Evolutionary conservation across 2,797 vertebrate species (phyloP).

Genomic region (Rousettus madagascariensis): DNA sequence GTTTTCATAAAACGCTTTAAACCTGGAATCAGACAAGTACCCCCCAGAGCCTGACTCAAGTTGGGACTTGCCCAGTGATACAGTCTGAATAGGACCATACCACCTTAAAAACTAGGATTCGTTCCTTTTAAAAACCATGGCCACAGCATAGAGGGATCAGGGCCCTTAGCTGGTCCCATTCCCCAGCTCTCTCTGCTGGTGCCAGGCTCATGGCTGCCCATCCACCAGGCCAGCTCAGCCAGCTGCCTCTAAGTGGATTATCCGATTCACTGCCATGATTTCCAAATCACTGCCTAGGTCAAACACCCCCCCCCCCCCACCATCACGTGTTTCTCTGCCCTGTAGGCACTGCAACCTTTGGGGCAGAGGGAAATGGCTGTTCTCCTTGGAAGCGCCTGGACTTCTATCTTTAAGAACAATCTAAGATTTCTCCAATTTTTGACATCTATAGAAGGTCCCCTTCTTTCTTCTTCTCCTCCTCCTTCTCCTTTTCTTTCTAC

Average conservation of each 20-base stretch:
- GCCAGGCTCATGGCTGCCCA: background rate
- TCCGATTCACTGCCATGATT: constrained; percentile 54
- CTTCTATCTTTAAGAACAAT: background rate
- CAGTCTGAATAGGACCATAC: background rate
- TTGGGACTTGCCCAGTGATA: background rate
- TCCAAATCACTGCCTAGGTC: constrained; percentile 33
- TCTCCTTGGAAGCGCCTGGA: background rate
- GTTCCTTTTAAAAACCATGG: background rate
- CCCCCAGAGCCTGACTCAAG: background rate
- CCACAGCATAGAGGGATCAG: background rate
- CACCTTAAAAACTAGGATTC: constrained; percentile 57
- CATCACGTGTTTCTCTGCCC: background rate
- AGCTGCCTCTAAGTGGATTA: constrained; percentile 46
- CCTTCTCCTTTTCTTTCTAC: background rate
- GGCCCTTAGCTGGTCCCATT: background rate
- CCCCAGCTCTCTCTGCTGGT: background rate
- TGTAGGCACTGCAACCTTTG: background rate
- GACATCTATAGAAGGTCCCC: background rate
- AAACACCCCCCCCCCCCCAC: background rate
- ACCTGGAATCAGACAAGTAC: background rate
- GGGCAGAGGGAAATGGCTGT: background rate
- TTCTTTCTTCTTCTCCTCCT: background rate
- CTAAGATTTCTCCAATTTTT: background rate
- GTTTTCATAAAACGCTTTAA: constrained; percentile 2
- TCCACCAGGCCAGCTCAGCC: constrained; percentile 7